Evolutionary conservation across 1,140 invertebrate species (phyloP).

Genomic region (Drosophila santomea): DNA sequence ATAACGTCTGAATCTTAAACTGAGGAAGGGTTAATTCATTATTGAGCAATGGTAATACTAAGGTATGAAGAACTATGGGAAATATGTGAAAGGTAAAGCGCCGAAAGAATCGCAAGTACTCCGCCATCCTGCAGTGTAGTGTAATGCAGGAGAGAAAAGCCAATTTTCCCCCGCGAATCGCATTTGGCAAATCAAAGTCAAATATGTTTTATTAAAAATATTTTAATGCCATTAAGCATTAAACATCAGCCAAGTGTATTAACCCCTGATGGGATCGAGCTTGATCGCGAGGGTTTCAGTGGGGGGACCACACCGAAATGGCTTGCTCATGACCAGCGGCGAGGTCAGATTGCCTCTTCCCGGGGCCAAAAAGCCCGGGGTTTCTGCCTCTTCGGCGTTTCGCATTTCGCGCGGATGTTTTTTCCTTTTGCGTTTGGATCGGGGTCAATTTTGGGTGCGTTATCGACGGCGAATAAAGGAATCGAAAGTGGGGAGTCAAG

Average conservation of each 20-base stretch:
- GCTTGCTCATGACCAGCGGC: slow-evolving; percentile 54
- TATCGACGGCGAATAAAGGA: slow-evolving; percentile 37
- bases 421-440: slow-evolving; percentile 35
- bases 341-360: slow-evolving; percentile 55
- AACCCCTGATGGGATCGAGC: slow-evolving; percentile 53
- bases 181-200: slow-evolving; percentile 67
- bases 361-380: slow-evolving; percentile 35
- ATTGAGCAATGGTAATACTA: too few species aligned
- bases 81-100: too few species aligned
- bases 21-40: too few species aligned
- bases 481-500: neutral
- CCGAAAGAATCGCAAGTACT: neutral
- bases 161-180: slow-evolving; percentile 47
- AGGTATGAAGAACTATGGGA: too few species aligned
- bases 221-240: slow-evolving; percentile 80
- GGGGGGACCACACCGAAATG: slow-evolving; percentile 57
- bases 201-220: slow-evolving; percentile 80
- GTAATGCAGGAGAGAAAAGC: slow-evolving; percentile 27
- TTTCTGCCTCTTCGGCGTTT: slow-evolving; percentile 46
- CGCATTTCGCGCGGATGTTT: slow-evolving; percentile 62
- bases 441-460: slow-evolving; percentile 73
- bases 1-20: too few species aligned
- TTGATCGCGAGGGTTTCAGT: slow-evolving; percentile 7
- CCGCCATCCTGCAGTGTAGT: slow-evolving; percentile 14
- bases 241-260: slow-evolving; percentile 78